Base-by-base conservation (phyloP, 23 tunicate species). In the Clavelina lepadiformis region DNA sequence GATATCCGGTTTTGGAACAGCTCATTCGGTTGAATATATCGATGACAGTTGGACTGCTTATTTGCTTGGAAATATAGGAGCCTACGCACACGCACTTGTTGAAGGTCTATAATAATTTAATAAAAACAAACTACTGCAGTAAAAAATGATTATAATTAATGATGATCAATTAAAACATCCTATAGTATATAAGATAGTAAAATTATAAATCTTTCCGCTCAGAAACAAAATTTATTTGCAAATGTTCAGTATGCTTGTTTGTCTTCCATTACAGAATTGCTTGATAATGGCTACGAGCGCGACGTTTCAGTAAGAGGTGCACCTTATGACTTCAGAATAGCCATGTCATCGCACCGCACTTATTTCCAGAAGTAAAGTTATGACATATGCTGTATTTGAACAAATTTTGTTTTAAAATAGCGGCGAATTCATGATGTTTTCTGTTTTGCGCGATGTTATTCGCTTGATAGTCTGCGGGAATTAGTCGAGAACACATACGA, bases 301-400 rank as follows among this genome's bases (percentile, higher is more conserved):
- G 80, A 82, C 54, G 57, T 73, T 5, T 73, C 80, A 8, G 58
- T 82, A 20, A 51, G 91, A 32, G 91, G 91, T 18, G 91, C 91
- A 2, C 91, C 91, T 0, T 82, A 82, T 38, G 91, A 82, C 52
- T 82, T 82, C 61, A 33, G 91, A 41, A 38, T 73, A 44, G 69
- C 81, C 23, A 82, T 82, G 91, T 58, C 80, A 1, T 82, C 91
- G 0, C 73, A 82, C 15, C 62, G 61, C 20, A 54, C 46, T 28
- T 74, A 63, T 38, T 73, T 73, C 35, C 25, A 2, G n/a, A 82
- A 56, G 91, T 82, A 23, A 11, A 35, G 18, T 32, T 58, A 29
- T 18, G 28, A 0, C 18, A 8, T 15, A 18, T 67, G n/a, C n/a
- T n/a, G n/a, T n/a, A n/a, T n/a, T n/a, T n/a, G n/a, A n/a, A n/a